phyloP scores from a whole-genome alignment of 1,140 invertebrate genomes.

The Neodiprion pinetum region DNA sequence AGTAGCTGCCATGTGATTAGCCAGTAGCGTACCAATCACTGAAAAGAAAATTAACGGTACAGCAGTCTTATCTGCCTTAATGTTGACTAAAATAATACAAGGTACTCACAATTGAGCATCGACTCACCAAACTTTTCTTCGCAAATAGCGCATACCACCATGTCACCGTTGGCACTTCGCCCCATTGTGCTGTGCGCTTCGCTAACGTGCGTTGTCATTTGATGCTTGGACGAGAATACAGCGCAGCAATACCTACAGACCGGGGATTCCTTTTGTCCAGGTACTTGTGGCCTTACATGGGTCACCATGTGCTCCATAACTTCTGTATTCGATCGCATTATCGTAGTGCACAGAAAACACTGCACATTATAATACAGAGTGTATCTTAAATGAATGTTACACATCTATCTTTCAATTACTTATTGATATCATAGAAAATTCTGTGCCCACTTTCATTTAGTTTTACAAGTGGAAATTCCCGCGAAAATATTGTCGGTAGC shows the following conservation, averaged over 20 bases:
- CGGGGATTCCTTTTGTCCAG: conserved; percentile 49
- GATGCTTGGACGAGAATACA: conserved; percentile 55
- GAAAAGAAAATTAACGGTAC: neutral
- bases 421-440: neutral
- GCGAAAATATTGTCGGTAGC: neutral
- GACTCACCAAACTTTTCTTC: conserved; percentile 63
- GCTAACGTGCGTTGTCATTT: conserved; percentile 51
- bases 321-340: conserved; percentile 63
- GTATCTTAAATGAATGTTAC: neutral
- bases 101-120: neutral
- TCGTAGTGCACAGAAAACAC: conserved; percentile 67
- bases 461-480: neutral
- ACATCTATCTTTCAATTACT: neutral
- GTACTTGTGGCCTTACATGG: conserved; percentile 65
- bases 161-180: conserved; percentile 46
- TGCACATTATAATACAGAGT: conserved; percentile 59
- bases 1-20: conserved; percentile 77
- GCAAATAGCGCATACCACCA: conserved; percentile 74
- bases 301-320: conserved; percentile 74
- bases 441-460: neutral
- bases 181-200: conserved; percentile 58
- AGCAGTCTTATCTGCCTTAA: too few relatives aligned
- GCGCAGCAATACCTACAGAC: conserved; percentile 59
- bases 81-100: too few relatives aligned
- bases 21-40: conserved; percentile 61